Base-by-base conservation (phyloP, 2,113 vertebrate species). In the Nipponia nippon region DNA sequence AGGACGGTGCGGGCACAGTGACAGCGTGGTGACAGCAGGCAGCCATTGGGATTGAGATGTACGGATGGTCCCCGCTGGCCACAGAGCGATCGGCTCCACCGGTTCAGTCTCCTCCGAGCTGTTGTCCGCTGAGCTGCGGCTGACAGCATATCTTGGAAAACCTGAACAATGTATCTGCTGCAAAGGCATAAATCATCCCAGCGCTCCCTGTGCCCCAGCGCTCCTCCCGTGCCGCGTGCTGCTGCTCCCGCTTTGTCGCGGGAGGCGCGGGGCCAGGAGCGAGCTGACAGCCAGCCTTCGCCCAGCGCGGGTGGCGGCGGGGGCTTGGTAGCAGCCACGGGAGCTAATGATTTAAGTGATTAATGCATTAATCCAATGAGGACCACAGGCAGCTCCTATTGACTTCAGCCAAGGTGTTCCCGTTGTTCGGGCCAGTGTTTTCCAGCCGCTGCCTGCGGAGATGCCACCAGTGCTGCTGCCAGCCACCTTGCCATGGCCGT, bases 251-350 rank as follows among this genome's bases (percentile, higher is more conserved):
- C 83, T 81, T 32, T 69, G 61, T 66, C 40, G 56, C 17, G 53
- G 83, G 52, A 44, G 73, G 50, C 0, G 1, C 30, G 21, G 56
- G 36, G 40, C 63, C 1, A 1, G 18, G 17, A 47, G 40, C 0
- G 7, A 56, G 44, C 46, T 87, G 90, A 47, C 91, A 84, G 61
- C 46, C 11, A 0, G 55, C 14, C 1, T 17, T 47, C 2, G 2
- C 26, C 36, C 34, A 9, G 15, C 0, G 1, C 2, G 32, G 52
- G 49, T 44, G 76, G 44, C 3, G 2, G 44, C 65, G n/a, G 36
- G 63, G 40, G 40, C 36, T 80, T 47, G 69, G 50, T 36, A 66
- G 72, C 83, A 79, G 47, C 38, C 77, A 49, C 22, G 1, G 2
- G 52, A 86, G 66, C 11, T 52, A 52, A 79, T 34, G 69, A 40